Evolutionary conservation across 2,113 vertebrate genomes (phyloP).

Genomic region (Eptesicus fuscus): DNA sequence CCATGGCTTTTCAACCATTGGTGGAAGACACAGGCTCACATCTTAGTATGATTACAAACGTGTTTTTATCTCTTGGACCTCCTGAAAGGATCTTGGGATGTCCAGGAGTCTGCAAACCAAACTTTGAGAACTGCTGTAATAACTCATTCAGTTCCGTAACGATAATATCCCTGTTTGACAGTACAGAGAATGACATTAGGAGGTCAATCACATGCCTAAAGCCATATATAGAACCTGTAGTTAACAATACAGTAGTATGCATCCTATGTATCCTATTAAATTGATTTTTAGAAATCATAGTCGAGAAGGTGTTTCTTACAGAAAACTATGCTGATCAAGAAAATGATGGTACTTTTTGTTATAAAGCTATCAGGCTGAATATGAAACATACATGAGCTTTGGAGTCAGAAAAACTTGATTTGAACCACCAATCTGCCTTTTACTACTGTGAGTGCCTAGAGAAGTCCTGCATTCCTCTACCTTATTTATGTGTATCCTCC

Average conservation of each 20-base stretch:
- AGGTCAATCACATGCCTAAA: background rate
- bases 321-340: no score
- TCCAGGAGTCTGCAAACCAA: background rate
- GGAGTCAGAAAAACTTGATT: no score
- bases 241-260: background rate
- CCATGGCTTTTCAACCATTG: background rate
- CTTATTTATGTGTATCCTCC: background rate
- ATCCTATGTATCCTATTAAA: no score
- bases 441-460: no score
- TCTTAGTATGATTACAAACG: background rate
- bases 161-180: background rate
- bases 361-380: no score
- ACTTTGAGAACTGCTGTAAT: background rate
- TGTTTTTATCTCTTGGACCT: background rate
- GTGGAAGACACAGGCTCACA: background rate
- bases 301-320: no score
- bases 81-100: background rate
- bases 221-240: background rate
- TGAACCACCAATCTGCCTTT: no score
- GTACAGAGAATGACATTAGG: rapidly evolving
- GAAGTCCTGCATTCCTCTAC: background rate
- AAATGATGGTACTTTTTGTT: no score
- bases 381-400: no score
- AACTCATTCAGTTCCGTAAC: background rate
- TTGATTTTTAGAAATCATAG: no score